Evolutionary conservation across 2,888 invertebrate genomes (phyloP), one percentile per base, ranked within the genome.

Genomic region (Mythimna vitellina): DNA sequence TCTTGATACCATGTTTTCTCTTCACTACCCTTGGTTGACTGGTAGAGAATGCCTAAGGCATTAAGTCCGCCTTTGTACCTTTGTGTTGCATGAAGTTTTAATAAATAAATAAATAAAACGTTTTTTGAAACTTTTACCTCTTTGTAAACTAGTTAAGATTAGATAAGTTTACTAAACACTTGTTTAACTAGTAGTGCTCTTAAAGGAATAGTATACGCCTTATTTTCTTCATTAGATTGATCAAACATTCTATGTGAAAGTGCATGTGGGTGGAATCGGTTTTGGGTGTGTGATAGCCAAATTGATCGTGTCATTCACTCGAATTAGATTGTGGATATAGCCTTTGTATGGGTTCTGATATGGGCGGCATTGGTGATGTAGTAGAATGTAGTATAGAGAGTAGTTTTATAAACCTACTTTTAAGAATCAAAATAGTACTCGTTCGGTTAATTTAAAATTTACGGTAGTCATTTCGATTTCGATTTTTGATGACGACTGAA

Each of bases 281-380:
- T 57, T 74, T 76, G 20, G 46, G 62, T 22, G 63, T 63, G 58
- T 70, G 20, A 29, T 70, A 70, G 60, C 70, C 58, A 64, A 76
- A n/a, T 70, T 70, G 46, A 63, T 75, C 57, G 38, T 77, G 53
- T 60, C 77, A 49, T 77, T 78, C 57, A 32, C n/a, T 42, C 22
- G 53, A 78, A 74, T 53, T 53, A 53, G 25, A 61, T 65, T 20
- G 46, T 32, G 12, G 42, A 68, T 62, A 68, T 69, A n/a, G 46
- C 20, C 46, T 67, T 73, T 64, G 25, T 17, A 53, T 53, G 61
- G 56, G 29, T 75, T 71, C 56, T 46, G 42, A 9, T 62, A 62
- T 65, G 22, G 20, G 14, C 17, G 54, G 49, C n/a, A 35, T 46
- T 63, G 7, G 51, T 25, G 29, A n/a, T 49, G 29, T 54, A 4